A percentile compares a stretch with the other conserved stretches of the same genome.
These are phyloP conservation scores for Hydrophis major DNA, from an alignment of 2,797 vertebrate species.

Conservation along the genomic window DNA sequence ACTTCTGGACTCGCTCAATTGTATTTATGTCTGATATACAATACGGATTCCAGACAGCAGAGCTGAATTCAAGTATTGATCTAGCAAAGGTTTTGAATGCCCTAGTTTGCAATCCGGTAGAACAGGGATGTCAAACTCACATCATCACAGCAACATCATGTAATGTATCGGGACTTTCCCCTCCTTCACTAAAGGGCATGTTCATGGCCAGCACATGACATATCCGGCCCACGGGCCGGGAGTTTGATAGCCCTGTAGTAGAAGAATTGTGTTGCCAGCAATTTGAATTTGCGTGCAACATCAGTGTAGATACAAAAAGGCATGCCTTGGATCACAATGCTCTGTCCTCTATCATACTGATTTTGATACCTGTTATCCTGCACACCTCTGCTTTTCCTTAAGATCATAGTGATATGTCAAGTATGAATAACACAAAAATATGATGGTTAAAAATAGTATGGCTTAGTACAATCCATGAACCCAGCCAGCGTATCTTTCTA, in stretches of 20 bases:
- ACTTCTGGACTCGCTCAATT: too few species aligned
- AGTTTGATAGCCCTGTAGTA: not conserved
- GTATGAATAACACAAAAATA: not conserved
- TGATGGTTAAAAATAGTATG: not conserved
- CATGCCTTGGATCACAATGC: not conserved
- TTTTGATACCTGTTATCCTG: not conserved
- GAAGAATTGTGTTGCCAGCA: not conserved
- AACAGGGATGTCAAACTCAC: too few species aligned
- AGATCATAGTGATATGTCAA: not conserved
- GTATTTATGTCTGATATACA: too few species aligned
- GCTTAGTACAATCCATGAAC: not conserved
- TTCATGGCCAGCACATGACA: too few species aligned
- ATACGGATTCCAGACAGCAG: too few species aligned
- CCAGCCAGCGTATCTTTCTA: not conserved
- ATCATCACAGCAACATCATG: too few species aligned
- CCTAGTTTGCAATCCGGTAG: too few species aligned
- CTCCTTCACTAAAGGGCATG: too few species aligned
- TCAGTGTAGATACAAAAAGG: not conserved
- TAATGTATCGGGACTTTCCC: too few species aligned
- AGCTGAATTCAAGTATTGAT: too few species aligned
- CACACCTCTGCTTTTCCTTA: not conserved
- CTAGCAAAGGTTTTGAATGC: too few species aligned
- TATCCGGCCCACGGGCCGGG: too few species aligned
- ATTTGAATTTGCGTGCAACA: not conserved
- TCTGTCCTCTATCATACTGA: not conserved